Percentiles rank a stretch among this genome's conserved stretches.
Evolutionary conservation across 2,113 vertebrate species (phyloP).

Genomic region (Tiliqua scincoides): DNA sequence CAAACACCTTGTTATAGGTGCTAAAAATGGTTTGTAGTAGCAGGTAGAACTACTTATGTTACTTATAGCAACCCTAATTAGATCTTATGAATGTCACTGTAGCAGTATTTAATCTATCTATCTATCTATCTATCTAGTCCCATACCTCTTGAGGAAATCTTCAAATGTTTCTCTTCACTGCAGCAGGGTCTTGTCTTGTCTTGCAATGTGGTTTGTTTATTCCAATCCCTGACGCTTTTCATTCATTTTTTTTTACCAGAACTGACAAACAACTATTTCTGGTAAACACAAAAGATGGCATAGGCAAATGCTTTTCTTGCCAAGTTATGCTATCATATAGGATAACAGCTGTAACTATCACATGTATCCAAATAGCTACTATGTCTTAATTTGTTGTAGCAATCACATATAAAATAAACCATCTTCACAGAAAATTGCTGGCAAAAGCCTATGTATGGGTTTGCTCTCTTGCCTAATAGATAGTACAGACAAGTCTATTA

Average conservation of each 20-base stretch:
- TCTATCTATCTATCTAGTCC: not conserved
- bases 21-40: not conserved
- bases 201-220: conserved; percentile 28
- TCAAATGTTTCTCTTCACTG: conserved; percentile 57
- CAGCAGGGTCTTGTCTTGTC: conserved; percentile 46
- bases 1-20: not conserved
- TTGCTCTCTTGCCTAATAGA: conserved; percentile 37
- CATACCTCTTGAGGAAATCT: conserved; percentile 6
- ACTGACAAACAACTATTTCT: conserved; percentile 54
- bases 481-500: conserved; percentile 43
- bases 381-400: conserved; percentile 53
- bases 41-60: no score
- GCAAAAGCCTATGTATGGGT: conserved; percentile 32
- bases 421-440: conserved; percentile 55
- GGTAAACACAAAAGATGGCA: conserved; percentile 46
- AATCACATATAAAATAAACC: conserved; percentile 42
- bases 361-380: conserved; percentile 32
- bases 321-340: conserved; percentile 55
- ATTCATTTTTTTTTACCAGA: conserved; percentile 2
- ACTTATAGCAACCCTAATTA: not conserved
- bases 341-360: conserved; percentile 28
- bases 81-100: conserved; percentile 5
- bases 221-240: not conserved
- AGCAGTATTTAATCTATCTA: no score
- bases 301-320: conserved; percentile 39